Base-by-base conservation (phyloP, 1,140 invertebrate genomes). In the Venturia canescens region DNA sequence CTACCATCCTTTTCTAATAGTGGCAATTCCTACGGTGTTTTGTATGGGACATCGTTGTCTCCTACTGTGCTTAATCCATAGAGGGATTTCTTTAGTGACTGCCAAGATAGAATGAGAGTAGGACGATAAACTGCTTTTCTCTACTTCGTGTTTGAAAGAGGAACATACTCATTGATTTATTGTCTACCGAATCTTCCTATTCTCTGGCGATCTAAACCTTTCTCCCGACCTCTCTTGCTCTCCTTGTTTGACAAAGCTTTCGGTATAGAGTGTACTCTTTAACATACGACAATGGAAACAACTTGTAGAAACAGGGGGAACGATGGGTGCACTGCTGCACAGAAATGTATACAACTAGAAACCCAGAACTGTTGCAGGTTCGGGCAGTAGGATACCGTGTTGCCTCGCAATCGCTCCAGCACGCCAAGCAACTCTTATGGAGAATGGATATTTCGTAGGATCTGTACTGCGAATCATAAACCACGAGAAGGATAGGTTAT, bases 151-250 rank as follows among this genome's bases (percentile, higher is more conserved):
- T 72, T 48, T 71, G 66, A 70, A 83, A 81, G 77, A 66, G 80
- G 83, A 78, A 44, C 81, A 80, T 34, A 78, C 29, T 69, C 83
- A 83, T 83, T 83, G 83, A 83, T 83, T 83, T 83, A 83, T 80
- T 72, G 80, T 81, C 78, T 31, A 31, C 34, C 67, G 50, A 78
- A 63, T 57, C 31, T 77, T 81, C 69, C 80, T 69, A 57, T 69
- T 76, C 60, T 66, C 71, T 69, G 34, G 16, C 23, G 2, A 66
- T 78, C 66, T 5, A 63, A 29, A n/a, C 63, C 74, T 81, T 29
- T 75, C 63, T 53, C 34, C 9, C 26, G 23, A 63, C 67, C 66
- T 26, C 76, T 69, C 31, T 67, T 60, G 13, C 23, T n/a, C 76
- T 67, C 72, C 74, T 81, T 71, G 26, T 38, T 70, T 69, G 69